These are phyloP conservation scores for Ganaspis brasiliensis DNA, from an alignment of 2,888 invertebrate species.

Conservation along the genomic window DNA sequence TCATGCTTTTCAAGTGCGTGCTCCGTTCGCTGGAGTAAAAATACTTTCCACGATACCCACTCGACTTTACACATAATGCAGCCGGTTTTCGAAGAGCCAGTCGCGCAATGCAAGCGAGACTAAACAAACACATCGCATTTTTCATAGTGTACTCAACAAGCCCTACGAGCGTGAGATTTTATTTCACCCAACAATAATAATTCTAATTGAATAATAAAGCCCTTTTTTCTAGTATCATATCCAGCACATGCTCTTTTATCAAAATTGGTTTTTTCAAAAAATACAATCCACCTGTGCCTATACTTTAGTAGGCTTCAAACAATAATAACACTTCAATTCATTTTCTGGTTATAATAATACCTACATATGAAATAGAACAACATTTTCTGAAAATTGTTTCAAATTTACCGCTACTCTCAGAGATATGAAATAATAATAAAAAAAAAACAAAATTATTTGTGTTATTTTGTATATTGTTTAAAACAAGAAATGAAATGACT, in stretches of 20 bases:
- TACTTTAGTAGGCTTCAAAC: constrained; percentile 22
- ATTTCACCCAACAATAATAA: constrained; percentile 34
- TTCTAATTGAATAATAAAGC: constrained; percentile 29
- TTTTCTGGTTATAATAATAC: no score
- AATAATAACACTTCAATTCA: constrained; percentile 7
- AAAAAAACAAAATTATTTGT: no score
- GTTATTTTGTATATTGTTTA: no score
- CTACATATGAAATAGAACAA: no score
- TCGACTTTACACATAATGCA: constrained; percentile 43
- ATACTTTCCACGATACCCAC: constrained; percentile 31
- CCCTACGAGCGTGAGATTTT: constrained; percentile 38
- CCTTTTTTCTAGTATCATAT: constrained; percentile 10
- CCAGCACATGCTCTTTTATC: constrained; percentile 6
- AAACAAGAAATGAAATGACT: no score
- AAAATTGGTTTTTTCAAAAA: constrained; percentile 5
- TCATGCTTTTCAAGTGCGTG: constrained; percentile 32
- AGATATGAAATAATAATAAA: no score
- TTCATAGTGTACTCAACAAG: constrained; percentile 32
- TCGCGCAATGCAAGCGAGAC: constrained; percentile 35
- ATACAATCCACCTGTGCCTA: not conserved
- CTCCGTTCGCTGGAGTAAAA: constrained; percentile 39
- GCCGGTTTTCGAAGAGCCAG: constrained; percentile 30
- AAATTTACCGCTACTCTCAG: no score
- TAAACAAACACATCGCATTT: constrained; percentile 42
- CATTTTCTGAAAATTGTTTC: no score